Conservation (phyloP, 64 coral and sea anemone genomes). For the Actinia equina region DNA sequence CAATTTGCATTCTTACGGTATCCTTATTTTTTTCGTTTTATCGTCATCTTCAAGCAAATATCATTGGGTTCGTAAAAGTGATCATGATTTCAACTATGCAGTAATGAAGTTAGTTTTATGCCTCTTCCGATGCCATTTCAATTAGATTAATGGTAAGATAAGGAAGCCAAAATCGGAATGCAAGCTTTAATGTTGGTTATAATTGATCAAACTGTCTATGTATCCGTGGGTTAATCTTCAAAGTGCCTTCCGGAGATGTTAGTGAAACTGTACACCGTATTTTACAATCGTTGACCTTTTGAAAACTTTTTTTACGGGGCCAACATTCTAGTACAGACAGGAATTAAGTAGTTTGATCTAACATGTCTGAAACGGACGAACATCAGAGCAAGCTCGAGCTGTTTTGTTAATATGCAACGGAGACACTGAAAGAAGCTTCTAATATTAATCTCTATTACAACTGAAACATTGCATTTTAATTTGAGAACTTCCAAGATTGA, state of each 20-base stretch:
- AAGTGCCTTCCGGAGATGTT: not conserved
- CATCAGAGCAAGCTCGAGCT: not conserved
- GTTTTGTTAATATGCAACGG: not conserved
- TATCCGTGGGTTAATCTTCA: not conserved
- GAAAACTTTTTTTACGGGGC: not conserved
- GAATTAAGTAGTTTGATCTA: not conserved
- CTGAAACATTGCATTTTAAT: not conserved
- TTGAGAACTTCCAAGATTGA: too few species aligned
- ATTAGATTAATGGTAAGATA: too few species aligned
- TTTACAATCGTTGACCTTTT: not conserved
- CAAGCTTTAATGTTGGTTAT: too few species aligned
- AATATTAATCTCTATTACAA: not conserved
- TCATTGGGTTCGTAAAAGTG: too few species aligned
- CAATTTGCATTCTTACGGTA: too few species aligned
- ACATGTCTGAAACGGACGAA: not conserved
- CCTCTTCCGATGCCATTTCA: too few species aligned
- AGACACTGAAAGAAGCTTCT: not conserved
- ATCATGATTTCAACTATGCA: too few species aligned
- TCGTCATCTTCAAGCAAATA: too few species aligned
- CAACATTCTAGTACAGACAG: not conserved
- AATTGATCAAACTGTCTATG: too few species aligned
- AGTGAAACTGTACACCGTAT: not conserved
- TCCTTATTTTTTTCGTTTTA: too few species aligned
- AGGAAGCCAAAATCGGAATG: too few species aligned
- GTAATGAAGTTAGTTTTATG: too few species aligned